A percentile compares a stretch with the other conserved stretches of the same genome.
Evolutionary conservation across 1,140 invertebrate genomes (phyloP).

Genomic region (Semibalanus balanoides): DNA sequence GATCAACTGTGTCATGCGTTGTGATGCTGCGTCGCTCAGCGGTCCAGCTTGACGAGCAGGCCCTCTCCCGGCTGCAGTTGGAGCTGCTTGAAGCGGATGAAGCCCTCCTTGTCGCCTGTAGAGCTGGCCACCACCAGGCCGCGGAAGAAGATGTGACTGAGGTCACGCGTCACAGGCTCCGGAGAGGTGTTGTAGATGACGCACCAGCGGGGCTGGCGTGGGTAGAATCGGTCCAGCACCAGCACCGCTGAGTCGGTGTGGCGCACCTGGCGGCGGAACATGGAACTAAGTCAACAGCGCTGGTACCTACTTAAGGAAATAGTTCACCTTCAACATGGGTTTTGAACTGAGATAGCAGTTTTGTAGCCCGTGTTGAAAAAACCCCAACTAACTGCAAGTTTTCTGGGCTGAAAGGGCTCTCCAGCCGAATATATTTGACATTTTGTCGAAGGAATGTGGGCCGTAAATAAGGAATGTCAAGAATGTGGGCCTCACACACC

Average conservation of each 20-base stretch:
- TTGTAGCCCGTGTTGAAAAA: too few relatives aligned
- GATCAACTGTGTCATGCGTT: too few relatives aligned
- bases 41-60: constrained; percentile 18
- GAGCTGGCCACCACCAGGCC: constrained; percentile 43
- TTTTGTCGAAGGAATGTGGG: too few relatives aligned
- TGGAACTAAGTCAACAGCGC: background rate
- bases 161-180: constrained; percentile 42
- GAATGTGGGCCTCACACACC: too few relatives aligned
- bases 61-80: constrained; percentile 18
- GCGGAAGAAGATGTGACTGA: constrained; percentile 56
- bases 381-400: too few relatives aligned
- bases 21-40: too few relatives aligned
- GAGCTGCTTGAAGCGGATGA: constrained; percentile 15
- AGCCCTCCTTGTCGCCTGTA: constrained; percentile 14
- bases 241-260: constrained; percentile 44
- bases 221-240: constrained; percentile 57
- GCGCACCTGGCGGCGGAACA: constrained; percentile 13
- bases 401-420: too few relatives aligned
- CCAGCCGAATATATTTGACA: too few relatives aligned
- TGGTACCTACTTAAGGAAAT: too few relatives aligned
- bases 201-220: constrained; percentile 53
- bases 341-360: too few relatives aligned
- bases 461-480: too few relatives aligned
- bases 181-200: constrained; percentile 52
- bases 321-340: too few relatives aligned